A percentile compares a stretch with the other conserved stretches of the same genome.
Conservation (phyloP, 2,797 vertebrate genomes). For the Geotrypetes seraphini region DNA sequence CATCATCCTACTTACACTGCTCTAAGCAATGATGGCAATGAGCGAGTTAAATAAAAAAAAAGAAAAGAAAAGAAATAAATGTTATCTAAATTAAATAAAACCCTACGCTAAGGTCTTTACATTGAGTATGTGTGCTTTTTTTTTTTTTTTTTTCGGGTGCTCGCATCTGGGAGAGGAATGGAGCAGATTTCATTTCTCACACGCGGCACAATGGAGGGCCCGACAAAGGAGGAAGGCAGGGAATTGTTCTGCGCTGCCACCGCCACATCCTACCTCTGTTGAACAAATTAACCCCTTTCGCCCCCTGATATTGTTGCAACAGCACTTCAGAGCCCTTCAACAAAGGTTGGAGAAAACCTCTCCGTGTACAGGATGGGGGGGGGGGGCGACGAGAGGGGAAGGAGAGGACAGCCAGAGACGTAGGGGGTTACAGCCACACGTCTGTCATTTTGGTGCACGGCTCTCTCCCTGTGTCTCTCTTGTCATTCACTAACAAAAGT, state of each 20-base stretch:
- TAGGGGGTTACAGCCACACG: background rate
- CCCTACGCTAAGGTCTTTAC: background rate
- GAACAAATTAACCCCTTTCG: conserved; percentile 64
- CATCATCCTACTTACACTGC: too few relatives aligned
- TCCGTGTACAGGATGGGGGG: conserved; percentile 14
- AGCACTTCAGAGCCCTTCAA: conserved; percentile 41
- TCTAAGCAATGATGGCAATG: background rate
- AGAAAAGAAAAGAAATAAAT: conserved; percentile 7
- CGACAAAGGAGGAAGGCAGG: conserved; percentile 54
- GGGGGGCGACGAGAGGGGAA: background rate
- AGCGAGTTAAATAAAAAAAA: conserved; percentile 21
- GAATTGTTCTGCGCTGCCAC: conserved; percentile 55
- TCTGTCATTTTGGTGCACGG: background rate
- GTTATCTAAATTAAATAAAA: too few relatives aligned
- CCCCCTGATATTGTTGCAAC: conserved; percentile 48
- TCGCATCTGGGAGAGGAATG: conserved; percentile 48
- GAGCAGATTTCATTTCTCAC: conserved; percentile 65
- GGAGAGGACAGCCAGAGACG: background rate
- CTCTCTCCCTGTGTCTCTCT: background rate
- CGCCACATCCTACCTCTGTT: conserved; percentile 61
- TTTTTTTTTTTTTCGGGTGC: conserved; percentile 33
- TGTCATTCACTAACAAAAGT: background rate
- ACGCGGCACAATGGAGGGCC: conserved; percentile 54
- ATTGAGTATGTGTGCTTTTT: background rate
- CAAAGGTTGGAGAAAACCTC: conserved; percentile 49